Evolutionary conservation across 1,140 invertebrate genomes (phyloP).

Genomic region (Bradysia coprophila): DNA sequence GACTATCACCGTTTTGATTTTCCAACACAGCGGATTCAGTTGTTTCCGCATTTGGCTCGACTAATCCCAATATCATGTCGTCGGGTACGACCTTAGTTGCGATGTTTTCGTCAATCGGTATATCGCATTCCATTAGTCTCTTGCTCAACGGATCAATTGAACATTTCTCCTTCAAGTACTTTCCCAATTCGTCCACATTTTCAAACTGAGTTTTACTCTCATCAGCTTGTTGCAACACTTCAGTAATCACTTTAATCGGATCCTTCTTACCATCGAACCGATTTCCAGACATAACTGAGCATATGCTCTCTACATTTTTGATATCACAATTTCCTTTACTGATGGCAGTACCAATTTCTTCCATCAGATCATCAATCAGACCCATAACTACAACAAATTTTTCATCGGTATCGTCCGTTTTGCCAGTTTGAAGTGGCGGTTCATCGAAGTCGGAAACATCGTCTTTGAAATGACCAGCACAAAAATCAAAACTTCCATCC

Average conservation of each 20-base stretch:
- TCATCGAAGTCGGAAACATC: not conserved
- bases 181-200: too few species aligned
- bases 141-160: too few species aligned
- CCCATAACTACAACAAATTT: conserved; percentile 2
- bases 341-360: too few species aligned
- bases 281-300: too few species aligned
- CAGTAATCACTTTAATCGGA: too few species aligned
- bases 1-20: not conserved
- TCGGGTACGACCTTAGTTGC: not conserved
- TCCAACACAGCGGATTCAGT: not conserved
- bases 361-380: too few species aligned
- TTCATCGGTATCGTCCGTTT: not conserved
- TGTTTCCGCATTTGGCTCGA: not conserved
- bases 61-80: conserved; percentile 2
- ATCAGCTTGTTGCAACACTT: too few species aligned
- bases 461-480: not conserved
- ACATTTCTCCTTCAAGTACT: too few species aligned
- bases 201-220: too few species aligned
- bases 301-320: too few species aligned
- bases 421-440: not conserved
- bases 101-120: conserved; percentile 3
- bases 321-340: too few species aligned
- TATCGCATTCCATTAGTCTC: not conserved
- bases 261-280: too few species aligned
- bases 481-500: conserved; percentile 2